Conservation (phyloP, 92 coral and sea anemone genomes). For the Actinostola sp. region DNA sequence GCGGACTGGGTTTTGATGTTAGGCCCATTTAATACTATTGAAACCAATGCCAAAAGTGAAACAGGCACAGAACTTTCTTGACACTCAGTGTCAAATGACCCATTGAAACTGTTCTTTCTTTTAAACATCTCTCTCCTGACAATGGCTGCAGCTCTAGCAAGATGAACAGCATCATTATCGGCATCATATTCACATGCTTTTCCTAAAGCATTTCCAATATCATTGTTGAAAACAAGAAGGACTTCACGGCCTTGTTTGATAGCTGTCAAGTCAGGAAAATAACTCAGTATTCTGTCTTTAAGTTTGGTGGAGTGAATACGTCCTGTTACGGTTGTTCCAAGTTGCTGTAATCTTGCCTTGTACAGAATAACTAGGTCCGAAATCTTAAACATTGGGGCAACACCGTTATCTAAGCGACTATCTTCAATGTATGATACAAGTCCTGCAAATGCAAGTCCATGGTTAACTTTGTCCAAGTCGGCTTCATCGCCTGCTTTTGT, state of each 20-base stretch:
- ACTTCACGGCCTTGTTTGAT: constrained; percentile 40
- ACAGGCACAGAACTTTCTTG: constrained; percentile 38
- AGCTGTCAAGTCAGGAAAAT: constrained; percentile 52
- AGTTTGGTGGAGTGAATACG: constrained; percentile 50
- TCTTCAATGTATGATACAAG: constrained; percentile 47
- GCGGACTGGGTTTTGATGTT: constrained; percentile 25
- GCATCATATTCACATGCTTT: constrained; percentile 35
- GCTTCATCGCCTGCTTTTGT: not conserved
- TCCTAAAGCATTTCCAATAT: constrained; percentile 46
- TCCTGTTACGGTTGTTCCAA: constrained; percentile 34
- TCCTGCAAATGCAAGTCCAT: constrained; percentile 44
- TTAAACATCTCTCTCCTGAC: constrained; percentile 49
- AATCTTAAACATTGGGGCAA: constrained; percentile 44
- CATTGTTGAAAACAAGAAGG: constrained; percentile 34
- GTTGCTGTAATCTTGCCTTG: constrained; percentile 36
- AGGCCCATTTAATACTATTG: constrained; percentile 46
- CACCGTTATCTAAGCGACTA: constrained; percentile 20
- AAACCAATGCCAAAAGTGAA: constrained; percentile 41
- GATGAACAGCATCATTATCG: constrained; percentile 45
- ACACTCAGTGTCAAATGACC: constrained; percentile 37
- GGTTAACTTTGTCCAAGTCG: constrained; percentile 33
- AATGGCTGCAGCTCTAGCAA: constrained; percentile 50
- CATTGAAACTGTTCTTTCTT: constrained; percentile 23
- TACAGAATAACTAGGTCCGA: constrained; percentile 43
- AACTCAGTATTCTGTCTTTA: constrained; percentile 39